Evolutionary conservation across 2,888 invertebrate species (phyloP).

Genomic region (Leucozona laternaria): DNA sequence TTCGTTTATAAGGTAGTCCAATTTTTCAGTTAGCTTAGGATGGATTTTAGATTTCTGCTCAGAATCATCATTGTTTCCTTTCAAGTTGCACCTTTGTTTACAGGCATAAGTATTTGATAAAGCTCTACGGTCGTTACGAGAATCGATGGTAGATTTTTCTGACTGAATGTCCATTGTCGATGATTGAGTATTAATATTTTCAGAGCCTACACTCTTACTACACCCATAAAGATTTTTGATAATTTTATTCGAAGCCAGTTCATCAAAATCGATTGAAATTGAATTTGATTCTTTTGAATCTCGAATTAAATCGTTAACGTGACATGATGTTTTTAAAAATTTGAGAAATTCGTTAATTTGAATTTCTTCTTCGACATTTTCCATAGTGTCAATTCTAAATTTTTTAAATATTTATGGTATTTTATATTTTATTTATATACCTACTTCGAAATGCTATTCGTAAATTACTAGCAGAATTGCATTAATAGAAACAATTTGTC

Average conservation of each 20-base stretch:
- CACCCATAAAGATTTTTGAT: slow-evolving; percentile 80
- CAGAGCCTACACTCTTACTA: slow-evolving; percentile 34
- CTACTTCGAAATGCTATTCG: neutral
- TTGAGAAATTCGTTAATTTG: slow-evolving; percentile 83
- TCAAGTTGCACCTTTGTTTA: slow-evolving; percentile 19
- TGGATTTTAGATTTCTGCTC: slow-evolving; percentile 76
- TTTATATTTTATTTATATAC: neutral
- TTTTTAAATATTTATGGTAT: neutral
- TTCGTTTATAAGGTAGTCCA: slow-evolving; percentile 89
- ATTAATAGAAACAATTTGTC: neutral
- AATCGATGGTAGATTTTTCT: neutral
- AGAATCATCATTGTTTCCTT: neutral
- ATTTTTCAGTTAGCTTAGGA: slow-evolving; percentile 80
- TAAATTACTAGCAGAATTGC: neutral
- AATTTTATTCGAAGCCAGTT: slow-evolving; percentile 81
- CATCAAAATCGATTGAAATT: slow-evolving; percentile 79
- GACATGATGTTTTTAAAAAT: slow-evolving; percentile 83
- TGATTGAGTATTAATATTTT: slow-evolving; percentile 22
- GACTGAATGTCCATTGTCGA: slow-evolving; percentile 29
- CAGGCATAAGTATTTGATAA: neutral
- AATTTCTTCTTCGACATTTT: slow-evolving; percentile 76
- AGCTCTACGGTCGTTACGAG: slow-evolving; percentile 5
- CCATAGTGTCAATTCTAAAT: slow-evolving; percentile 43
- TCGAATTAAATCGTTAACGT: slow-evolving; percentile 83
- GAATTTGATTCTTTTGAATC: slow-evolving; percentile 76